Evolutionary conservation across 1,140 invertebrate species (phyloP), one percentile per base, ranked within the genome.

Genomic region (Drosophila sulfurigaster): DNA sequence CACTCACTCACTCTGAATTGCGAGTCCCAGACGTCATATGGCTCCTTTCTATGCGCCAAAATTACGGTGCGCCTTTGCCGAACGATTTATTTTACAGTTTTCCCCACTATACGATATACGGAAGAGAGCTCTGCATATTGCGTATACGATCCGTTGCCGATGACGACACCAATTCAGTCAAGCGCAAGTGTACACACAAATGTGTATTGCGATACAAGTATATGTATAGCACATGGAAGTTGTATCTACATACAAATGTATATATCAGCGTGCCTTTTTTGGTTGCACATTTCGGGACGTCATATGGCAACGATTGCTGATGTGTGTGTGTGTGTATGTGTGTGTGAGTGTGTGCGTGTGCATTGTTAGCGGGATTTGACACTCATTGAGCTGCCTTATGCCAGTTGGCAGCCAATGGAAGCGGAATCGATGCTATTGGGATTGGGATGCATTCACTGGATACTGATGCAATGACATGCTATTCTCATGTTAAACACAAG

Each of bases 1-100:
- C 48, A 48, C 11, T 25, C 15, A 63, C 15, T 25, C 38, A 57
- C 7, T 25, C 35, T 46, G 46, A 58, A 6, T 41, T 70, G 45
- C 15, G n/a, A 16, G 35, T 58, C 16, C 32, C 45, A 63, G 46
- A 20, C 51, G 69, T 32, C 30, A 59, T 49, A 38, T 60, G 41
- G 41, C 46, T 70, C 59, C 56, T 58, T 69, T 64, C 66, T 64
- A 73, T 81, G 70, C 48, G 38, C 60, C 45, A 57, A 78, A 85
- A 85, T 81, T 81, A 86, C 81, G 75, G 68, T 80, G 38, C 75
- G 78, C 83, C 79, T 80, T 77, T 87, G 59, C 83, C 54, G 77
- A 79, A 66, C 83, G 73, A 87, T 87, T 88, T 87, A 83, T 71
- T 89, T 81, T 78, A 65, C 81, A 78, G 74, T 71, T 89, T 78